Base-by-base conservation (phyloP, 2,888 invertebrate species). In the Parascotia fuliginaria region DNA sequence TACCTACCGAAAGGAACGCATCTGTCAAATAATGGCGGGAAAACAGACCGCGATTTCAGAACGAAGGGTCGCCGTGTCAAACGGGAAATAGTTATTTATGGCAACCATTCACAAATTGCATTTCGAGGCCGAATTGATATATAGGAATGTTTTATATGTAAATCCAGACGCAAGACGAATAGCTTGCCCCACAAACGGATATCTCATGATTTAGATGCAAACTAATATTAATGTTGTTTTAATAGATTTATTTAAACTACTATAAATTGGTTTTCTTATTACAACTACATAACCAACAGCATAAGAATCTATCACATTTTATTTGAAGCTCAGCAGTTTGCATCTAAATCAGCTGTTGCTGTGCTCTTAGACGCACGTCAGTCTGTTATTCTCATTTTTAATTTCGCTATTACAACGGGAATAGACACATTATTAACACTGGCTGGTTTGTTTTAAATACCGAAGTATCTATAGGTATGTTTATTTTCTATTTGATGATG, bases 121-220 rank as follows among this genome's bases (percentile, higher is more conserved):
- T 89, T 68, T 89, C 83, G 85, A 84, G 85, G 85, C 77, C 88
- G 87, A 87, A 89, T 89, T 92, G 92, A 92, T 92, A 87, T 91
- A 92, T 92, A 77, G 85, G 75, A 75, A 86, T 89, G 89, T 91
- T 92, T 90, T 91, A 91, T 92, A 92, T 92, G 92, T 88, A 91
- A 92, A 92, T 92, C 87, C 65, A 76, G 70, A 68, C 70, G 66
- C 75, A 81, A 85, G 89, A 89, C 79, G 85, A 85, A 89, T 89
- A 79, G 82, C 67, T 79, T 85, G 85, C 75, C 86, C 88, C 77
- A 87, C 77, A 88, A 86, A 87, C 79, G 77, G 81, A 83, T 87
- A 80, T 77, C 69, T 61, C 68, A 85, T 87, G 85, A 89, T 89
- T 87, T 85, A 87, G 73, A 71, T 63, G 48, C 49, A 57, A 42